These are phyloP conservation scores for Xestia sexstrigata DNA, from an alignment of 2,888 invertebrate species.

Conservation along the genomic window DNA sequence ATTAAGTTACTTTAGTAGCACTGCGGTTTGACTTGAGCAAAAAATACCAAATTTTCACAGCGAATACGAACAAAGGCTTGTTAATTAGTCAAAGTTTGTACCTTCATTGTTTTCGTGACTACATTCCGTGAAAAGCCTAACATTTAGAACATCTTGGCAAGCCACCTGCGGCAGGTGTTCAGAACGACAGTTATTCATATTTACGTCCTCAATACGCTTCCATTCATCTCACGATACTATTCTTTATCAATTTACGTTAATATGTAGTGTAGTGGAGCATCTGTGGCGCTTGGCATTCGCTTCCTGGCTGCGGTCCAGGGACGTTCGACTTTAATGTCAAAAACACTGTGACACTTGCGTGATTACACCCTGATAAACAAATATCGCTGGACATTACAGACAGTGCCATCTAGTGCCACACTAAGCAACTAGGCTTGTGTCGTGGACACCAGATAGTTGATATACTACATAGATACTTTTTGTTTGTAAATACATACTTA, in stretches of 20 bases:
- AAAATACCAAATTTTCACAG: constrained; percentile 25
- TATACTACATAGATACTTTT: too few relatives aligned
- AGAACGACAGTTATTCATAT: constrained; percentile 32
- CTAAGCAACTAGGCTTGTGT: too few relatives aligned
- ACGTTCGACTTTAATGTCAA: constrained; percentile 70
- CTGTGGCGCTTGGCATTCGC: constrained; percentile 63
- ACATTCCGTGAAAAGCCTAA: constrained; percentile 21
- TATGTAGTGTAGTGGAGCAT: constrained; percentile 56
- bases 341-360: constrained; percentile 58
- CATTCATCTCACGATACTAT: constrained; percentile 55
- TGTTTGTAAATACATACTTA: too few relatives aligned
- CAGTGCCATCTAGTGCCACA: too few relatives aligned
- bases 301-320: constrained; percentile 63
- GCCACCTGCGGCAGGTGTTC: constrained; percentile 35
- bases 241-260: constrained; percentile 64
- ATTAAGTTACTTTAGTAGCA: constrained; percentile 41
- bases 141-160: constrained; percentile 12
- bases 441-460: too few relatives aligned
- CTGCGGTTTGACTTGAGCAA: constrained; percentile 16
- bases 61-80: constrained; percentile 28
- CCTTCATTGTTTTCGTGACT: constrained; percentile 13
- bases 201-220: constrained; percentile 34
- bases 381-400: too few relatives aligned
- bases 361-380: constrained; percentile 33
- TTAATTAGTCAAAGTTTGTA: constrained; percentile 10